A percentile compares a stretch with the other conserved stretches of the same genome.
Evolutionary conservation across 2,888 invertebrate species (phyloP).

Genomic region (Neoitamus cyanurus): DNA sequence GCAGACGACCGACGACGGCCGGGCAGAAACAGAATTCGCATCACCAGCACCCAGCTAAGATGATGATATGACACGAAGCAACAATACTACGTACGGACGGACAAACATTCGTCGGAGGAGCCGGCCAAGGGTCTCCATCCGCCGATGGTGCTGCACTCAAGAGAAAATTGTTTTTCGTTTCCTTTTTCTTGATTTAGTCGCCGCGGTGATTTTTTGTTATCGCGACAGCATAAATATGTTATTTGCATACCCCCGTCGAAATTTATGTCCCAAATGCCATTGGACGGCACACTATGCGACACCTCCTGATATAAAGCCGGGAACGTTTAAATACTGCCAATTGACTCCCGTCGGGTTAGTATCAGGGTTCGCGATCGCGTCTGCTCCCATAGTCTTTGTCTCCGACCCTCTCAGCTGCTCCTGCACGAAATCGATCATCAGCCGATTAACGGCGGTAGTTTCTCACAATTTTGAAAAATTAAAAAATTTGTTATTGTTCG

Average conservation of each 20-base stretch:
- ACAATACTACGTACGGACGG: not conserved
- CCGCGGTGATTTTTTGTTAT: conserved; percentile 35
- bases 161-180: conserved; percentile 4
- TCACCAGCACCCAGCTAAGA: conserved; percentile 36
- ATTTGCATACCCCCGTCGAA: conserved; percentile 46
- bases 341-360: conserved; percentile 44
- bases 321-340: conserved; percentile 38
- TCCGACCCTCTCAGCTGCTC: not conserved
- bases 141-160: conserved; percentile 1
- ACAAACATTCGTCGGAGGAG: not conserved
- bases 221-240: conserved; percentile 43
- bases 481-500: not conserved
- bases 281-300: conserved; percentile 26
- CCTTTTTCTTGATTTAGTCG: conserved; percentile 12
- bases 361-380: conserved; percentile 20
- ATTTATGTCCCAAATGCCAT: conserved; percentile 42
- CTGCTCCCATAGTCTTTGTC: conserved; percentile 12
- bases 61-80: conserved; percentile 45
- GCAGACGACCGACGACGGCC: not conserved
- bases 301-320: conserved; percentile 23
- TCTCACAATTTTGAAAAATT: not conserved
- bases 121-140: not conserved
- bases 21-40: not conserved
- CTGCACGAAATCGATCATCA: conserved; percentile 33
- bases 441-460: not conserved